phyloP scores from a whole-genome alignment of 1,140 invertebrate genomes.

The Vanessa atalanta region DNA sequence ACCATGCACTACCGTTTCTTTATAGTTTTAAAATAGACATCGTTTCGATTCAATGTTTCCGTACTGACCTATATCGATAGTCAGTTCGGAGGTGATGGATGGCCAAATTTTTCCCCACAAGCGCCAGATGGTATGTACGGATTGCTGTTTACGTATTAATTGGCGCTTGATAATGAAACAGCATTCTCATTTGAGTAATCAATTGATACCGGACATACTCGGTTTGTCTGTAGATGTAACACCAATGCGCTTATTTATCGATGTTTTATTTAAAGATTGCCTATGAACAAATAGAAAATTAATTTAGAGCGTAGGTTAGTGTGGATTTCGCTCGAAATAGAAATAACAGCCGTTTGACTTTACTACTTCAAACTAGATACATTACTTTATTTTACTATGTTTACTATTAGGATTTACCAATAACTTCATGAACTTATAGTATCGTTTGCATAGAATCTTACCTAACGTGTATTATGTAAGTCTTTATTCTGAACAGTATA shows the following conservation, averaged over 20 bases:
- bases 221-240: no score
- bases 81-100: conserved; percentile 45
- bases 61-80: conserved; percentile 62
- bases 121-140: neutral
- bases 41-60: conserved; percentile 58
- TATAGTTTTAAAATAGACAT: conserved; percentile 59
- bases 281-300: neutral
- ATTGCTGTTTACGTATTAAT: neutral
- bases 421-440: neutral
- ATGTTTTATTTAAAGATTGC: neutral
- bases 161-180: neutral
- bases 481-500: no score
- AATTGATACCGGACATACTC: no score
- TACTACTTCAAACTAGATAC: neutral
- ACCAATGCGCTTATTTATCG: no score
- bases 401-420: neutral
- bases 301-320: neutral
- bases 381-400: neutral
- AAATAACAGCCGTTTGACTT: neutral
- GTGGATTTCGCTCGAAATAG: neutral
- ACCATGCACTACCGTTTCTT: conserved; percentile 48
- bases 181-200: no score
- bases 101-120: conserved; percentile 37
- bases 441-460: no score
- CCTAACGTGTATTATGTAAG: no score